Evolutionary conservation across 37 sponge, comb jelly and placozoan species (phyloP).

Genomic region (Dysidea cf. avara): DNA sequence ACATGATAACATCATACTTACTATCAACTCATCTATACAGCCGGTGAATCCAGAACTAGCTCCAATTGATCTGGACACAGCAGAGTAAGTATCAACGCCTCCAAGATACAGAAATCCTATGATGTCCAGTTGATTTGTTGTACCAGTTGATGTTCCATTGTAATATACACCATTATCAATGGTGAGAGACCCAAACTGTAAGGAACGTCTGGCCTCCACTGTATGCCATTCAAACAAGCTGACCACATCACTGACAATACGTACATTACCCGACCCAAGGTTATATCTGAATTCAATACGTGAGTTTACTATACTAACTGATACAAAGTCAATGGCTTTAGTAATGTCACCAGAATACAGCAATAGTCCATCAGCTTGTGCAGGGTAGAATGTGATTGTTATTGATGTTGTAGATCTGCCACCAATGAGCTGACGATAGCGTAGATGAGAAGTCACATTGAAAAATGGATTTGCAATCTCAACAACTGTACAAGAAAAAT

Average conservation of each 20-base stretch:
- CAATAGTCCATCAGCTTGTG: conserved; percentile 28
- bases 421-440: not conserved
- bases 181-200: conserved; percentile 18
- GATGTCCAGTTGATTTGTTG: conserved; percentile 22
- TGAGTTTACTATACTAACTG: conserved; percentile 27
- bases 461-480: conserved; percentile 30
- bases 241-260: conserved; percentile 16
- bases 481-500: conserved; percentile 8
- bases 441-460: conserved; percentile 37
- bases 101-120: conserved; percentile 37
- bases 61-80: conserved; percentile 30
- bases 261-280: conserved; percentile 43
- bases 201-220: conserved; percentile 21
- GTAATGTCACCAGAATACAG: conserved; percentile 54
- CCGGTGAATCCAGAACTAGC: conserved; percentile 47
- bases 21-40: too few species aligned
- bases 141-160: conserved; percentile 26
- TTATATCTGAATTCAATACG: conserved; percentile 56
- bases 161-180: conserved; percentile 6
- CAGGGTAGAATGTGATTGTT: conserved; percentile 23
- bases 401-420: not conserved
- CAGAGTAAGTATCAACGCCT: conserved; percentile 26
- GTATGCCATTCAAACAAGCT: conserved; percentile 36
- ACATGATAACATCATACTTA: too few species aligned
- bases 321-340: conserved; percentile 35